Conservation (phyloP, 2,113 vertebrate species). For the Clarias gariepinus region DNA sequence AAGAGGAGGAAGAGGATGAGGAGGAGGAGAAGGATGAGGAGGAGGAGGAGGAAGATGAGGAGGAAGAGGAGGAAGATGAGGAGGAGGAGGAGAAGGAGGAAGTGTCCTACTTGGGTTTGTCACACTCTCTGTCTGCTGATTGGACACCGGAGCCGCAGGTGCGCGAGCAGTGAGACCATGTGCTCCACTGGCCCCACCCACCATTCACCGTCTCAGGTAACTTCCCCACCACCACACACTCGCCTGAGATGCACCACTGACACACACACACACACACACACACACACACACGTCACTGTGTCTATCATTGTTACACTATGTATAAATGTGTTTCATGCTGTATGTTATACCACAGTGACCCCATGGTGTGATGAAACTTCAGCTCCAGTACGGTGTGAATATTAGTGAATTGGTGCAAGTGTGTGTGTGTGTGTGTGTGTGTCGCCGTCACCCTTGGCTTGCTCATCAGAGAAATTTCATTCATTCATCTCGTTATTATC, state of each 20-base stretch:
- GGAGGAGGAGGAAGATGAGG: no score
- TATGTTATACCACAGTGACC: not conserved
- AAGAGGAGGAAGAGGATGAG: no score
- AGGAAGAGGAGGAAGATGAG: not conserved
- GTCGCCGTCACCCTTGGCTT: no score
- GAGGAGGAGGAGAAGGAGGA: not conserved
- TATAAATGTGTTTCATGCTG: not conserved
- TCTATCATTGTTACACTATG: not conserved
- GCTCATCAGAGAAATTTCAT: no score
- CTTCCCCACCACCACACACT: conserved; percentile 93
- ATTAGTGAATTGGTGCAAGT: not conserved
- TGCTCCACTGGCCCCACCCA: conserved; percentile 87
- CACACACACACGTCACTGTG: not conserved
- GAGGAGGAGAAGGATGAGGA: no score
- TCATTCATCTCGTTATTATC: no score
- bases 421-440: not conserved
- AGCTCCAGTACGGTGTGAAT: not conserved
- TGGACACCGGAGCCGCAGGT: conserved; percentile 92
- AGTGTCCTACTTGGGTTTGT: conserved; percentile 86
- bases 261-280: conserved; percentile 33
- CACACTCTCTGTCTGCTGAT: conserved; percentile 86
- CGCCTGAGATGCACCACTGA: conserved; percentile 95
- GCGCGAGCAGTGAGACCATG: conserved; percentile 93
- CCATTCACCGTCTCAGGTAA: conserved; percentile 89
- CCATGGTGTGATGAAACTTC: not conserved